Base-by-base conservation (phyloP, 2,888 invertebrate genomes). In the Rhagophthalmus giganteus region DNA sequence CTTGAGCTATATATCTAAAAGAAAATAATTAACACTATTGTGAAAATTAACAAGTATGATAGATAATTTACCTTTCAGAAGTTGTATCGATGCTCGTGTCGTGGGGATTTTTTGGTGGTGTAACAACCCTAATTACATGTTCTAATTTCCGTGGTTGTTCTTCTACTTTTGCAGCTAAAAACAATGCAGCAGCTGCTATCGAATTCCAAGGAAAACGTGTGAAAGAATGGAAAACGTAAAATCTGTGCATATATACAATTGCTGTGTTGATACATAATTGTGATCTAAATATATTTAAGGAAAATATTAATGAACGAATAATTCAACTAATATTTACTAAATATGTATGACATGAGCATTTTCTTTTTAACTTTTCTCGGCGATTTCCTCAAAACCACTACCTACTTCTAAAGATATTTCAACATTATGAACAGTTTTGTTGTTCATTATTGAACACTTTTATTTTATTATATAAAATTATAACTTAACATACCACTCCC, bases 191-290 rank as follows among this genome's bases (percentile, higher is more conserved):
- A 2, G 95, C 87, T 6, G 96, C 94, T 74, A 98, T 92, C 42
- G 91, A 87, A 76, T 94, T 91, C 73, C 95, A 86, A 77, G 94
- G 93, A 75, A 97, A 98, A 73, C 90, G 89, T 39, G 91, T 87
- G 78, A 99, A 94, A 9, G 97, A 94, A 74, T 98, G 97, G 79
- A 94, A 96, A 78, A 97, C 94, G 78, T 96, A 99, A 79, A 98
- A 99, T 46, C 98, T 84, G 78, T 99, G 98, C 96, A 98, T 96
- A 71, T 98, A 98, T 46, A 98, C 97, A 69, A 97, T 97, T 20
- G 97, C 98, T 54, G 97, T 97, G 78, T 97, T 98, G 76, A 97
- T 97, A 75, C 97, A 97, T 78, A 97, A 78, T 78, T 97, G 97
- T 34, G 94, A 91, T 66, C 88, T 88, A 58, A 45, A 44, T 5